Base-by-base conservation (phyloP, 2,888 invertebrate species). In the Torymus aiolomorphi region DNA sequence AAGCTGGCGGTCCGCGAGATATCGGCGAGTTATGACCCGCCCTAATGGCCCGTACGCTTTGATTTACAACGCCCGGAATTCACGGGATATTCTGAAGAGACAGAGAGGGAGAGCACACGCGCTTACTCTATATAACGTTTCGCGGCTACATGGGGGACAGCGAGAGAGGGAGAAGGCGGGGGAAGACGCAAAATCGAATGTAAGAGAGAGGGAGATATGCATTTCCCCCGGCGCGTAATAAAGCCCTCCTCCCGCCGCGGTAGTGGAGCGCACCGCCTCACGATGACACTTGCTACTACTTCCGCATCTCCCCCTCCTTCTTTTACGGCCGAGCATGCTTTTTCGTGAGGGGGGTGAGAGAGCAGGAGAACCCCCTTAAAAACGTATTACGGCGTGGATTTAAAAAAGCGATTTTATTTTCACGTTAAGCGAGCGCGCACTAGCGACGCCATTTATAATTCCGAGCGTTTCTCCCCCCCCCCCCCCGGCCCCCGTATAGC, bases 21-120 rank as follows among this genome's bases (percentile, higher is more conserved):
- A 89, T 89, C 89, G 88, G 87, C 88, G 88, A 89, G 88, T 89
- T 89, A 89, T 88, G 89, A 86, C 18, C 84, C 84, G 85, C 84
- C 86, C 87, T 89, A 89, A 89, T 89, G 89, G 88, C 87, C 86
- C 86, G 86, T 87, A 86, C 86, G 84, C 86, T 87, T 89, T 89
- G 89, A 89, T 89, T 89, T 89, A 89, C 87, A 86, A 52, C 85
- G 77, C 84, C 83, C 84, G 85, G 85, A 84, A 87, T 88, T 86
- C 86, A 84, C 84, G 82, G 70, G 78, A 54, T 75, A 62, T 65
- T 59, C 63, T 59, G 61, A 67, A 52, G 59, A 70, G 70, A 51
- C 61, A 24, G 65, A 51, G 42, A 5, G 67, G 18, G 76, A 18
- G 63, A 61, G 62, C 52, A n/a, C 52, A 16, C 13, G 12, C 1